phyloP scores from a whole-genome alignment of 2,888 invertebrate species.

The Nomada hirtipes region DNA sequence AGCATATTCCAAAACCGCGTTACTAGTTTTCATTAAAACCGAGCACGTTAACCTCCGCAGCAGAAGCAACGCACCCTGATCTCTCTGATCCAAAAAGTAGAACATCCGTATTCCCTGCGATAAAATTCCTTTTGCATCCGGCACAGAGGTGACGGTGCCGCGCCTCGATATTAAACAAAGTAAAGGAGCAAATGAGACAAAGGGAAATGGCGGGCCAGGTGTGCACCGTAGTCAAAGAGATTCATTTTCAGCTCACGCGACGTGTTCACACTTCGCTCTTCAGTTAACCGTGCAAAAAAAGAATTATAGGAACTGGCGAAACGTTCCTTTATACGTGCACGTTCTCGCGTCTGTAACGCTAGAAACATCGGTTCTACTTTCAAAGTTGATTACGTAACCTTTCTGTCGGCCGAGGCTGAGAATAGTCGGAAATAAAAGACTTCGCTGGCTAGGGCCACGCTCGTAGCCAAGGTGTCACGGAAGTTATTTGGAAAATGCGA shows the following conservation, averaged over 20 bases:
- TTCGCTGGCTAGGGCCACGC: background rate
- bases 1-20: no score
- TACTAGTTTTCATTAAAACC: background rate
- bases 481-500: conserved; percentile 49
- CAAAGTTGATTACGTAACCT: conserved; percentile 25
- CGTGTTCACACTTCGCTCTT: conserved; percentile 17
- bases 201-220: background rate
- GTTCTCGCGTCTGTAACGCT: background rate
- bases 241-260: conserved; percentile 16
- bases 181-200: background rate
- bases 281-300: conserved; percentile 32
- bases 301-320: conserved; percentile 11
- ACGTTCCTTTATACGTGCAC: conserved; percentile 1
- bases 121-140: background rate
- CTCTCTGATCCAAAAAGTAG: background rate
- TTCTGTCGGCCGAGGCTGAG: no score
- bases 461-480: background rate
- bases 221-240: conserved; percentile 23
- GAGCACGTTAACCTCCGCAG: background rate
- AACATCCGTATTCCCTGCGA: background rate
- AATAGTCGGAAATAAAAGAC: conserved; percentile 34
- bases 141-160: background rate
- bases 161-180: conserved; percentile 11
- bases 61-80: background rate
- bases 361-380: conserved; percentile 6